Base-by-base conservation (phyloP, 2,888 invertebrate species). In the Hirtodrosophila histrioides region DNA sequence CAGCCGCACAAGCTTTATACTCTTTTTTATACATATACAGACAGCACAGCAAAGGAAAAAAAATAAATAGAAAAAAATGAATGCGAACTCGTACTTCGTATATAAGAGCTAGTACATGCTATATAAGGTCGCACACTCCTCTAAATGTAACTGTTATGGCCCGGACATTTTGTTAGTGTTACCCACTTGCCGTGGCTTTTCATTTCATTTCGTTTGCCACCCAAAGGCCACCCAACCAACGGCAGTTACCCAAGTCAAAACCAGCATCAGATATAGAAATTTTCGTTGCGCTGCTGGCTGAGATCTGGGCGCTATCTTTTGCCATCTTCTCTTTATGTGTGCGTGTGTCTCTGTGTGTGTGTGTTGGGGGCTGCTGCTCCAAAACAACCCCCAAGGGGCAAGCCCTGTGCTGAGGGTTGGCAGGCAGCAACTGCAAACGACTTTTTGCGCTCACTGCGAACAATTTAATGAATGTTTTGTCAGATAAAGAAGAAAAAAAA, bases 381-480 rank as follows among this genome's bases (percentile, higher is more conserved):
- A 75, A 83, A 86, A 73, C 86, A 84, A 86, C 84, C 84, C 83
- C 87, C 75, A 79, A 81, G 68, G 70, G 77, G 70, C 70, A 55
- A 51, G 60, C 78, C 66, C 64, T 63, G 66, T 46, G 53, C 64
- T 62, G 65, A 70, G 81, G 80, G 86, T 78, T 78, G 76, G 61
- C 75, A 55, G 60, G 40, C 63, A 57, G 48, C 45, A 57, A 56
- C 60, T 63, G 65, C 33, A 55, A 56, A 66, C 64, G 66, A 69
- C 61, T 70, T 67, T 75, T 73, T 61, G 69, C 69, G 50, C 58
- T 69, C 64, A 54, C 64, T 75, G 70, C 68, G 75, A 76, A 72
- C 82, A 85, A 85, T 85, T 85, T 87, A 85, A 85, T 85, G 88
- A 85, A 85, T 87, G 85, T 88, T 87, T 83, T 86, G 88, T 86